These are phyloP conservation scores for Leucophenga montana DNA, from an alignment of 2,888 invertebrate species.

Conservation along the genomic window DNA sequence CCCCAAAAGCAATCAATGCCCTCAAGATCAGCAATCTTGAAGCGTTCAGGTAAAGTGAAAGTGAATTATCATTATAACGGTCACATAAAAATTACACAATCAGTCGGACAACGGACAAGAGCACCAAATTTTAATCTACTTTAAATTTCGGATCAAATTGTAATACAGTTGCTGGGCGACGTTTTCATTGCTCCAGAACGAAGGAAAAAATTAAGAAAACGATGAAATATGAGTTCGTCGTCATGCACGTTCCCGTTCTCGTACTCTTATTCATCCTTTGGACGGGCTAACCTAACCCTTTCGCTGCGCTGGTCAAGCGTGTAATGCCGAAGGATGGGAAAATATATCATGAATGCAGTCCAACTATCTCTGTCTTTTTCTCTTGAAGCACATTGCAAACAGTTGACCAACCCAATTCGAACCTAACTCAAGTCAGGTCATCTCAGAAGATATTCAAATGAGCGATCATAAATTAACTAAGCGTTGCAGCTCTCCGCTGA, in stretches of 20 bases:
- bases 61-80: conserved; percentile 19
- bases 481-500: not conserved
- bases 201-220: not conserved
- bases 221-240: conserved; percentile 21
- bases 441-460: conserved; percentile 66
- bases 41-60: not conserved
- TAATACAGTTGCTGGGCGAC: conserved; percentile 56
- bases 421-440: conserved; percentile 39
- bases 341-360: conserved; percentile 36
- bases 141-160: conserved; percentile 52
- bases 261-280: not conserved
- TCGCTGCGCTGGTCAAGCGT: conserved; percentile 58
- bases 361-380: not conserved
- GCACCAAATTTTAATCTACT: conserved; percentile 54
- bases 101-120: conserved; percentile 29
- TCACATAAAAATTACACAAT: conserved; percentile 48
- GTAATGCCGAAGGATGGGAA: conserved; percentile 66
- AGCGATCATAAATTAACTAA: conserved; percentile 49
- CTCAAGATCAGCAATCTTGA: not conserved
- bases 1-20: conserved; percentile 1
- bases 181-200: conserved; percentile 17
- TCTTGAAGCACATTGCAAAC: not conserved
- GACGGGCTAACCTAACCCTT: conserved; percentile 17
- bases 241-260: too few relatives aligned
- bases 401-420: not conserved